These are phyloP conservation scores for Tribolium freemani DNA, from an alignment of 2,888 invertebrate species.

Conservation along the genomic window DNA sequence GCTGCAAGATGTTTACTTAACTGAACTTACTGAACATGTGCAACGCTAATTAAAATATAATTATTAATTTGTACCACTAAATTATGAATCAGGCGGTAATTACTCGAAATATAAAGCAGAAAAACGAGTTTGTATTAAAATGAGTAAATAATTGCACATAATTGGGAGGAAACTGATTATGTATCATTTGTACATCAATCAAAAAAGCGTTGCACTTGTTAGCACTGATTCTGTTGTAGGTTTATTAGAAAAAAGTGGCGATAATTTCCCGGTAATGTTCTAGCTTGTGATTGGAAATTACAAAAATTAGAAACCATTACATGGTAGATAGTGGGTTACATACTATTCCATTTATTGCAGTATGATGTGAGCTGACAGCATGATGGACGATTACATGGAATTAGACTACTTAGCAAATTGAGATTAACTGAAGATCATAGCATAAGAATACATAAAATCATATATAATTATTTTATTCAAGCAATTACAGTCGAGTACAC, in stretches of 20 bases:
- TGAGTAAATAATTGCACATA: not conserved
- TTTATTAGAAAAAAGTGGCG: not conserved
- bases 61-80: not conserved
- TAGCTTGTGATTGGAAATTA: not conserved
- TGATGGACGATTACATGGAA: not conserved
- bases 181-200: not conserved
- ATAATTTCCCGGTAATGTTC: not conserved
- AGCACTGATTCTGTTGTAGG: not conserved
- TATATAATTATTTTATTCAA: not conserved
- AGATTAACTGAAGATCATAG: not conserved
- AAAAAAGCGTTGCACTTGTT: not conserved
- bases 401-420: not conserved
- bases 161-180: not conserved
- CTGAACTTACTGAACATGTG: not conserved
- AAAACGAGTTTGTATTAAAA: not conserved
- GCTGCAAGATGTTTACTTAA: not conserved
- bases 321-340: not conserved
- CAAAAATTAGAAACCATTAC: not conserved
- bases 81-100: not conserved
- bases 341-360: not conserved
- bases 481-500: not conserved
- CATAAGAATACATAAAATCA: not conserved
- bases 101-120: not conserved
- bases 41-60: not conserved
- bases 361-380: not conserved